Percentiles rank a stretch among this genome's conserved stretches.
These are phyloP conservation scores for Hypolimnas misippus DNA, from an alignment of 2,888 invertebrate genomes.

Conservation along the genomic window DNA sequence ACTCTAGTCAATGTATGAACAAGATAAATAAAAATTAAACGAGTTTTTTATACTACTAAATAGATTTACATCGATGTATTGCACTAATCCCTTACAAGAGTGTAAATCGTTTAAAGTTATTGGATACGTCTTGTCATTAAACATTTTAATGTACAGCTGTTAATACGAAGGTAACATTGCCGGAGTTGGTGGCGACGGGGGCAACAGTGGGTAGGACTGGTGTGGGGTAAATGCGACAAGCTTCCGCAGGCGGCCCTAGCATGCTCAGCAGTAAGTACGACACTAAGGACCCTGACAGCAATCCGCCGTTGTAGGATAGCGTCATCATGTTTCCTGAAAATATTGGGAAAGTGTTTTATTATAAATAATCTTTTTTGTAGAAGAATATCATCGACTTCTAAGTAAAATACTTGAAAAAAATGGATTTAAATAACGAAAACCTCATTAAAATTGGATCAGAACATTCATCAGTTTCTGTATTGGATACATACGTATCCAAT, in stretches of 20 bases:
- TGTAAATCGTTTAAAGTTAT: background rate
- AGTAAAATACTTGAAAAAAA: no score
- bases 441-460: no score
- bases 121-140: background rate
- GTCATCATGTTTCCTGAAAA: slow-evolving; percentile 95
- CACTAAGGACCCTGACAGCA: slow-evolving; percentile 92
- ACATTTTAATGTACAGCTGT: slow-evolving; percentile 43
- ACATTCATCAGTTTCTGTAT: no score
- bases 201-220: slow-evolving; percentile 65
- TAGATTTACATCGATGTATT: slow-evolving; percentile 4
- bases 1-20: background rate
- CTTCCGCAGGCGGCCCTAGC: slow-evolving; percentile 80
- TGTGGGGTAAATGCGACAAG: slow-evolving; percentile 78
- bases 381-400: no score
- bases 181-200: slow-evolving; percentile 53
- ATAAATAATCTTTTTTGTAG: no score
- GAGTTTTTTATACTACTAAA: background rate
- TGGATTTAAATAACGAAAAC: no score
- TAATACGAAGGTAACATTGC: slow-evolving; percentile 45
- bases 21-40: background rate
- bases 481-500: no score
- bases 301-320: slow-evolving; percentile 93
- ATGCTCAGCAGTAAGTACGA: slow-evolving; percentile 91
- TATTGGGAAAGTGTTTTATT: background rate
- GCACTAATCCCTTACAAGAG: background rate